Evolutionary conservation across 2,113 vertebrate genomes (phyloP), one percentile per base, ranked within the genome.

Genomic region (Hippocampus barbouri): DNA sequence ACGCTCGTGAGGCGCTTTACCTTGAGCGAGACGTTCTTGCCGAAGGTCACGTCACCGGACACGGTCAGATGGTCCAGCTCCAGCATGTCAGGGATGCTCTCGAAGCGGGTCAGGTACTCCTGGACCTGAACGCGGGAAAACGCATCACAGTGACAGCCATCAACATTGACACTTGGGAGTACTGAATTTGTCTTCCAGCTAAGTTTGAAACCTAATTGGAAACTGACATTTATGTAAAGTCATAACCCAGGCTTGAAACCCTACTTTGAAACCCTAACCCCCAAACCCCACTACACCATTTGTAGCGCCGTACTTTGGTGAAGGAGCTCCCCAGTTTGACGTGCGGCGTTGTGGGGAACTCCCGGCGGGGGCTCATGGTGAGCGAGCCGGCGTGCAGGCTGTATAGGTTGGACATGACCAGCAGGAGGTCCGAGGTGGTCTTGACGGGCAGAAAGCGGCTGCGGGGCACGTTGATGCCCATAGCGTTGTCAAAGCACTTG

Each of bases 331-430:
- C 97, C 90, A 99, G 93, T 70, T 99, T 99, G 79, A 98, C 94
- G 66, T 98, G 94, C 18, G 97, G 97, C 20, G 98, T 98, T 1
- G 96, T 95, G 16, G 95, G 95, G 83, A 99, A 99, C 87, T 99
- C 97, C 1, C 97, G 91, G 89, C 93, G 95, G 74, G 97, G 94
- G 54, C 97, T 99, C 97, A 99, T 99, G 5, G 94, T 99, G 72
- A 99, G 79, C 16, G 95, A 98, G 0, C 97, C 97, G 4, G 97
- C 97, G 0, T 97, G 94, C 90, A 98, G 95, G 90, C 96, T 98
- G 72, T 98, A 99, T 81, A 99, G 85, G 87, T 98, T 99, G n/a
- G 96, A 98, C 97, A 99, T 99, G 87, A 98, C 97, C 51, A 99
- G 93, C 77, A 98, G 81, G 73, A 99, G 95, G 89, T 99, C 97